Evolutionary conservation across 2,888 invertebrate species (phyloP).

Genomic region (Fragum sueziense): DNA sequence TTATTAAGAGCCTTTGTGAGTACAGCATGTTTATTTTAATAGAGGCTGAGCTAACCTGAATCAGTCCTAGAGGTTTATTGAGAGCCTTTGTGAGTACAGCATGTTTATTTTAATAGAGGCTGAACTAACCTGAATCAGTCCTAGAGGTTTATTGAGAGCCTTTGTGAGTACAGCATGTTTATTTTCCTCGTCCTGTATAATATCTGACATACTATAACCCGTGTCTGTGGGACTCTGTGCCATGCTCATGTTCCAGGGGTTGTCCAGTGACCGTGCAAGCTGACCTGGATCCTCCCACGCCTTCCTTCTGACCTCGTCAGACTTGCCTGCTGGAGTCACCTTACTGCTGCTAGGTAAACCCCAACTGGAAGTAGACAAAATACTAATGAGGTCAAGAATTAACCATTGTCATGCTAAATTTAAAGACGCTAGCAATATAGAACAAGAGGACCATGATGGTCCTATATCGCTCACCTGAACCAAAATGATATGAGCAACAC

Average conservation of each 20-base stretch:
- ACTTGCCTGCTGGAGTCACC: slow-evolving; percentile 17
- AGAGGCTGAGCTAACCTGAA: too few species aligned
- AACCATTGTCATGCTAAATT: too few species aligned
- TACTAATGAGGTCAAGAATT: too few species aligned
- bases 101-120: too few species aligned
- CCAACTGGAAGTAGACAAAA: slow-evolving; percentile 65
- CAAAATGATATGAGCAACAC: too few species aligned
- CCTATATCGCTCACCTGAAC: too few species aligned
- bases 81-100: slow-evolving; percentile 88
- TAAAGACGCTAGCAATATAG: too few species aligned
- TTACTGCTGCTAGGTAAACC: slow-evolving; percentile 52
- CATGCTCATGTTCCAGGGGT: slow-evolving; percentile 62
- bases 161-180: slow-evolving; percentile 88
- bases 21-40: too few species aligned
- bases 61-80: slow-evolving; percentile 88
- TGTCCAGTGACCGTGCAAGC: slow-evolving; percentile 60
- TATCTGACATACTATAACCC: slow-evolving; percentile 83
- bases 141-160: slow-evolving; percentile 88
- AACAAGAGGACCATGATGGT: too few species aligned
- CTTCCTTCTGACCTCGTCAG: slow-evolving; percentile 18
- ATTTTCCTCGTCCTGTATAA: slow-evolving; percentile 88
- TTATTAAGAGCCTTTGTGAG: too few species aligned
- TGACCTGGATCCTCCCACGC: slow-evolving; percentile 24
- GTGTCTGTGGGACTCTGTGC: slow-evolving; percentile 55
- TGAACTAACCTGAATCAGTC: slow-evolving; percentile 87